Evolutionary conservation across 2,113 vertebrate genomes (phyloP), one percentile per base, ranked within the genome.

Genomic region (Myotis davidii): DNA sequence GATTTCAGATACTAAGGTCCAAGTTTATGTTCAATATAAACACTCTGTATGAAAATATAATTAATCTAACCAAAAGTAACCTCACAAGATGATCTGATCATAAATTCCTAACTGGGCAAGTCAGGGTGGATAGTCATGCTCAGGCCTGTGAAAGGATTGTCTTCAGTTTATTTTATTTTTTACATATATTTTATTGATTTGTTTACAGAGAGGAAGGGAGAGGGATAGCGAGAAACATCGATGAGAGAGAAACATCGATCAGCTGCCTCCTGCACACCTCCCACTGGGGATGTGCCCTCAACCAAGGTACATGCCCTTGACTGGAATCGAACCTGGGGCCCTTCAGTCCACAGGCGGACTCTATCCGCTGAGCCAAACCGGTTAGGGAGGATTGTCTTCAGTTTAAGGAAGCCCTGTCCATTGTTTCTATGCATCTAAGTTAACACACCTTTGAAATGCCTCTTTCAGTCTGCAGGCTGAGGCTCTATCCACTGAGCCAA

Each of bases 1-100:
- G 72, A 64, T 50, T 94, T 67, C 74, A 82, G 27, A 27, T 54
- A 37, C 85, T 77, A 78, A 48, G 12, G 21, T 18, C 39, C 25
- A 89, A 88, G 64, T 12, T 79, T 90, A n/a, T 61, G 61, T 91
- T 95, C 54, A 48, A 61, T 82, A 37, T 91, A 93, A 89, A 72
- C 29, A 76, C n/a, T 77, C 29, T n/a, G 45, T 32, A 52, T 77
- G 48, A 77, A 77, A 77, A 77, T 74, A 29, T 17, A 74, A 74
- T 74, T 29, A 48, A 48, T 74, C 42, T 48, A 74, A 74, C 14
- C 25, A 48, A 74, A 48, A 48, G 72, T 74, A 61, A 61, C 59
- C 59, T 61, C 56, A 59, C 21, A 59, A 45, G 42, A 69, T 69
- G 2, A 74, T 74, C 27, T 74, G 72, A 48, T 45, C 23, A 74